Base-by-base conservation (phyloP, 2,113 vertebrate genomes). In the Gobio gobio region DNA sequence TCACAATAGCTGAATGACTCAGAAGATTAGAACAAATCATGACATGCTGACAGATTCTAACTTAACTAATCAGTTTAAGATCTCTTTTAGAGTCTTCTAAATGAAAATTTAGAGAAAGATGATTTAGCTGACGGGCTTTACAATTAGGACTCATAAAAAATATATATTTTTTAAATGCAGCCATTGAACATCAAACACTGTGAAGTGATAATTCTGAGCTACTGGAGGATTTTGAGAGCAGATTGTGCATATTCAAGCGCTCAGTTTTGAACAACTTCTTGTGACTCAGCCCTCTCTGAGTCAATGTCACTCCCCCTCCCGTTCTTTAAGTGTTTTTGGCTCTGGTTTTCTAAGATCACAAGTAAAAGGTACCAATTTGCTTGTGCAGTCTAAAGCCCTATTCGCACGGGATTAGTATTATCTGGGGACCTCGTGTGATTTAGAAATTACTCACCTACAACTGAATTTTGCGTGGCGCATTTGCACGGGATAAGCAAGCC, bases 1-100 rank as follows among this genome's bases (percentile, higher is more conserved):
- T 83, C n/a, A 73, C 26, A 63, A 51, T 26, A 5, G 54, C 78
- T 59, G 56, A 84, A 88, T 74, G 56, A 63, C 51, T 61, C 12
- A 58, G 36, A 61, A 33, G 59, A 80, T 49, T 40, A 40, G 66
- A 63, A 43, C 22, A 61, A 78, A 59, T 78, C 16, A 83, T 85
- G 40, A 61, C 9, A 77, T 58, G 73, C 58, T 49, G 10, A 13
- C 12, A 51, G 58, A 45, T 51, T 51, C 26, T 49, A 66, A 79
- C 75, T 64, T 77, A 59, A 85, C 83, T 77, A 58, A 85, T 85
- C 58, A 33, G 40, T 87, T 79, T 78, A 75, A 79, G 66, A 74
- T 83, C 54, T 83, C 64, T 80, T 77, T 75, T 58, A 51, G 40
- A 78, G 70, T 72, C 54, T 22, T 82, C 40, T 12, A 59, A 82